A percentile compares a stretch with the other conserved stretches of the same genome.
Evolutionary conservation across 2,888 invertebrate species (phyloP).

Genomic region (Odontocolon sp.): DNA sequence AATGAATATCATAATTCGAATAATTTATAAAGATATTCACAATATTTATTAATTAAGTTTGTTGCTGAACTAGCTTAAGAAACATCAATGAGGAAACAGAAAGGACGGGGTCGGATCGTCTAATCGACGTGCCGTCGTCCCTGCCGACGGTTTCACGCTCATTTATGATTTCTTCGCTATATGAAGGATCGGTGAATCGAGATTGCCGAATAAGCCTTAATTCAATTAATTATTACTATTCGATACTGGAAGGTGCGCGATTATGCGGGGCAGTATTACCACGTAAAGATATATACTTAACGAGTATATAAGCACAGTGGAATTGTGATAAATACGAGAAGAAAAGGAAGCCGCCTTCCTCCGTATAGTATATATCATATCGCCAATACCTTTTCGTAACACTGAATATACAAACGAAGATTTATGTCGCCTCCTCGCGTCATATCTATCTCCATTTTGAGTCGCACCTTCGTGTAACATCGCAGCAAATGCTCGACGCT

Average conservation of each 20-base stretch:
- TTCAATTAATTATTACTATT: constrained; percentile 45
- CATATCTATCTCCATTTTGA: constrained; percentile 28
- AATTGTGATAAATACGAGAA: constrained; percentile 60
- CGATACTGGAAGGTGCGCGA: constrained; percentile 60
- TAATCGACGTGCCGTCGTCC: constrained; percentile 56
- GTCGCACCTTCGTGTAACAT: constrained; percentile 36
- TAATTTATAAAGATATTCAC: no score
- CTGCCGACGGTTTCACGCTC: constrained; percentile 59
- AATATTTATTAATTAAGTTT: no score
- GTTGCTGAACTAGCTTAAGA: background rate
- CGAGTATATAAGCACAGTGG: constrained; percentile 67
- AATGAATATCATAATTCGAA: no score
- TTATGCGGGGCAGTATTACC: constrained; percentile 58
- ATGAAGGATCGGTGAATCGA: constrained; percentile 13
- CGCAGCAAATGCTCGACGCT: constrained; percentile 45
- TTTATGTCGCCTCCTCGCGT: constrained; percentile 1
- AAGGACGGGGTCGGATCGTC: background rate
- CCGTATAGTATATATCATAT: constrained; percentile 39
- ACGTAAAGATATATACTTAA: constrained; percentile 63
- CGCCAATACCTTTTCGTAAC: constrained; percentile 36
- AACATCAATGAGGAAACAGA: background rate
- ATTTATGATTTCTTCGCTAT: constrained; percentile 16
- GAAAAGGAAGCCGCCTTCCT: constrained; percentile 39
- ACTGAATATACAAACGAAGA: constrained; percentile 55
- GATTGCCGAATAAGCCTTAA: constrained; percentile 20